phyloP scores from a whole-genome alignment of 2,797 vertebrate genomes.

The Poecile montanus region DNA sequence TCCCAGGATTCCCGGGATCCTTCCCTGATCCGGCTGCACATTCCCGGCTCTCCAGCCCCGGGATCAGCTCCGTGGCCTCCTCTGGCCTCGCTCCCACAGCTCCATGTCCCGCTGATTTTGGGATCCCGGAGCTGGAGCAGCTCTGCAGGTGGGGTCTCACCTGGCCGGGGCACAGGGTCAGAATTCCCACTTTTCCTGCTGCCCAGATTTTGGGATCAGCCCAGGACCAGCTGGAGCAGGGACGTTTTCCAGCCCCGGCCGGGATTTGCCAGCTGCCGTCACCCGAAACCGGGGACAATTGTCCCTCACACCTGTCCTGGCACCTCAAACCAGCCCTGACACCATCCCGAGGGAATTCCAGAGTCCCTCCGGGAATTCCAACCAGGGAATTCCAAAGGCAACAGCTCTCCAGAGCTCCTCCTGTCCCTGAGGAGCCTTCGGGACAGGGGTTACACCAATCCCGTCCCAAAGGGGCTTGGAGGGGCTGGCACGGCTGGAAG shows the following conservation, averaged over 20 bases:
- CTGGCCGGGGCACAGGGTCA: background rate
- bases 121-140: background rate
- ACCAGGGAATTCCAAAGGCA: background rate
- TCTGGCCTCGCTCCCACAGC: background rate
- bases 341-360: background rate
- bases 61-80: background rate
- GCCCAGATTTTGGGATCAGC: background rate
- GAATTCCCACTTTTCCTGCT: background rate
- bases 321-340: background rate
- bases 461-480: background rate
- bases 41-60: background rate
- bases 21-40: background rate
- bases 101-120: fast-evolving
- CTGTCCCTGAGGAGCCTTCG: background rate
- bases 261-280: background rate
- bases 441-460: background rate
- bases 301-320: background rate
- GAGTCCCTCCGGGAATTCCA: background rate
- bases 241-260: background rate
- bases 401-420: background rate
- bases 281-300: background rate
- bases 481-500: background rate
- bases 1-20: background rate
- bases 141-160: background rate
- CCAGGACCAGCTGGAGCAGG: background rate